Conservation (phyloP, 2,888 invertebrate species). For the Empis livida region DNA sequence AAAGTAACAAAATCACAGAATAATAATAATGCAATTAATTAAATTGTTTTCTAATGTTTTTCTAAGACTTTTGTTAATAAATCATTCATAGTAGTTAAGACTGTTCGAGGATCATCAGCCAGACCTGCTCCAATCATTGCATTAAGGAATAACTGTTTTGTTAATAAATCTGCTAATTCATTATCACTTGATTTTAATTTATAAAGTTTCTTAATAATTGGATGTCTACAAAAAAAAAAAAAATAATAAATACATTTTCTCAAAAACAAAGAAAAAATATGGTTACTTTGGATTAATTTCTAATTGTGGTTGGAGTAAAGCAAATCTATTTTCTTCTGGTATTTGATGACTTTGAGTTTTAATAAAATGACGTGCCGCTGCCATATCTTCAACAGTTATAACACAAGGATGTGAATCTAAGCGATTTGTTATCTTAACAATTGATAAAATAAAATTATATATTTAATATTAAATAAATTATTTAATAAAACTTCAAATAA, state of each 20-base stretch:
- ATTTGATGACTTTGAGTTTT: constrained; percentile 72
- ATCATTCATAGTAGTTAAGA: constrained; percentile 77
- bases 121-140: constrained; percentile 93
- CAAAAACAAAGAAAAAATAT: neutral
- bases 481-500: too few species aligned
- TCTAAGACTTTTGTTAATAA: constrained; percentile 68
- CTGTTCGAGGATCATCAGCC: constrained; percentile 76
- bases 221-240: constrained; percentile 48
- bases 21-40: neutral
- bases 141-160: constrained; percentile 84
- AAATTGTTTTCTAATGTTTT: constrained; percentile 42
- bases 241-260: neutral
- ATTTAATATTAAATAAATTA: too few species aligned
- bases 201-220: constrained; percentile 77
- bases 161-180: constrained; percentile 68
- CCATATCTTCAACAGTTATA: constrained; percentile 93
- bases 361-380: constrained; percentile 88
- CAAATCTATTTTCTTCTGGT: constrained; percentile 73
- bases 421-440: constrained; percentile 49
- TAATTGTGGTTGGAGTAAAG: constrained; percentile 76
- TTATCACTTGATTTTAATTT: constrained; percentile 60
- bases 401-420: constrained; percentile 88
- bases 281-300: constrained; percentile 85
- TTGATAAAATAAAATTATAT: neutral
- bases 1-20: neutral